Evolutionary conservation across 2,888 invertebrate species (phyloP).

Genomic region (Pycnomerus fuliginosus): DNA sequence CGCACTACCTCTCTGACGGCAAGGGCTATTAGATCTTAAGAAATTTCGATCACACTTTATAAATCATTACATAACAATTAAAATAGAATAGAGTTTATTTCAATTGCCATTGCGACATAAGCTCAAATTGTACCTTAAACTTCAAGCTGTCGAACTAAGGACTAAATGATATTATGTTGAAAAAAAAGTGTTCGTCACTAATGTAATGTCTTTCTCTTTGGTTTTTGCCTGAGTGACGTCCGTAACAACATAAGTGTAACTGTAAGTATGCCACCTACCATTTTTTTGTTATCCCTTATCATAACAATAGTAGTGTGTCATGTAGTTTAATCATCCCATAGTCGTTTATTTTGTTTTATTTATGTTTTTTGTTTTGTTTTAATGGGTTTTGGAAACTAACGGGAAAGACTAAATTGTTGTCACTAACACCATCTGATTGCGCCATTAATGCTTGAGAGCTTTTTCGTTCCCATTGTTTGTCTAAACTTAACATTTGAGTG

Average conservation of each 20-base stretch:
- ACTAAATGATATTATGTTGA: no score
- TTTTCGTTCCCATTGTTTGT: no score
- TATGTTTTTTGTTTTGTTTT: constrained; percentile 30
- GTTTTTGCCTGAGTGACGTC: constrained; percentile 56
- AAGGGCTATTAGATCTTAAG: no score
- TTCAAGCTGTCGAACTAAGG: no score
- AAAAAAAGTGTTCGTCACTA: constrained; percentile 34
- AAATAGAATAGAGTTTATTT: no score
- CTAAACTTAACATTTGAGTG: no score
- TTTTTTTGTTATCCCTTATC: constrained; percentile 8
- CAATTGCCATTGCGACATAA: no score
- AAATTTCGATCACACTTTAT: no score
- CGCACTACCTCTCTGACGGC: no score
- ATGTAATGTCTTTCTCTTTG: constrained; percentile 55
- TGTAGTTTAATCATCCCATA: constrained; percentile 20
- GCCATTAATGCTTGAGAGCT: constrained; percentile 8
- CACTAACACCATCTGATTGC: constrained; percentile 25
- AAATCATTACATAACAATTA: no score
- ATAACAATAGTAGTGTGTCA: constrained; percentile 16
- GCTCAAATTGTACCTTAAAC: no score
- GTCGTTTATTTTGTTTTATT: constrained; percentile 21
- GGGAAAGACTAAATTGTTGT: constrained; percentile 50
- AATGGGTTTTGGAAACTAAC: constrained; percentile 51
- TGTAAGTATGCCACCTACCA: constrained; percentile 50
- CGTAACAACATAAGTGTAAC: constrained; percentile 51